Base-by-base conservation (phyloP, 2,888 invertebrate genomes). In the Chironomus tentans region DNA sequence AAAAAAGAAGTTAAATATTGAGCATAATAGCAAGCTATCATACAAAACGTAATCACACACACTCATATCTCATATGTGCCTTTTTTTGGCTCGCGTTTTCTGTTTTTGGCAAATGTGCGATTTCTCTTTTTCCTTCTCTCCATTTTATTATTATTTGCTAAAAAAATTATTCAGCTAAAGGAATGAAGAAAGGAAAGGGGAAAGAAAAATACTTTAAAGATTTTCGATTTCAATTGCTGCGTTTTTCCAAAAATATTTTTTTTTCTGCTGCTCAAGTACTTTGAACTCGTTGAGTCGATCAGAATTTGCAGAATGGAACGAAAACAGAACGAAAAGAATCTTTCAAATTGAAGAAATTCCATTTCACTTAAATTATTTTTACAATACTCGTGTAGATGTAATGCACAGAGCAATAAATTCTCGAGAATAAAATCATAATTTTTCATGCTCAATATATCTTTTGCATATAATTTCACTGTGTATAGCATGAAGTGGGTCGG, bases 71-170 rank as follows among this genome's bases (percentile, higher is more conserved):
- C n/a, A 18, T 56, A 18, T 15, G 56, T 18, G 18, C 56, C 38
- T 62, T 62, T 68, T 68, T 68, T 68, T 28, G 62, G 12, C 5
- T 71, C 7, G n/a, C 15, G 7, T 56, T 56, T 65, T 74, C 74
- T 71, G 74, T 48, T 74, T 74, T 74, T 74, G 74, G 65, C 74
- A 18, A 68, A 74, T 21, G 65, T 48, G 65, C 74, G 74, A 74
- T 74, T 74, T 74, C 74, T 74, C 74, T 74, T 74, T 68, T 74
- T 65, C n/a, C 48, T 21, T 38, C 38, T 38, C 38, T 38, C 38
- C 68, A 68, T 21, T 22, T 65, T 65, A n/a, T 22, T 22, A 15
- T 56, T 56, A n/a, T 18, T 22, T 62, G 12, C 28, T 62, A 2
- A 24, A 24, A 22, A 22, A 24, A 24, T 12, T 4, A 65, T 3